Base-by-base conservation (phyloP, 2,797 vertebrate genomes). In the Platalea minor region DNA sequence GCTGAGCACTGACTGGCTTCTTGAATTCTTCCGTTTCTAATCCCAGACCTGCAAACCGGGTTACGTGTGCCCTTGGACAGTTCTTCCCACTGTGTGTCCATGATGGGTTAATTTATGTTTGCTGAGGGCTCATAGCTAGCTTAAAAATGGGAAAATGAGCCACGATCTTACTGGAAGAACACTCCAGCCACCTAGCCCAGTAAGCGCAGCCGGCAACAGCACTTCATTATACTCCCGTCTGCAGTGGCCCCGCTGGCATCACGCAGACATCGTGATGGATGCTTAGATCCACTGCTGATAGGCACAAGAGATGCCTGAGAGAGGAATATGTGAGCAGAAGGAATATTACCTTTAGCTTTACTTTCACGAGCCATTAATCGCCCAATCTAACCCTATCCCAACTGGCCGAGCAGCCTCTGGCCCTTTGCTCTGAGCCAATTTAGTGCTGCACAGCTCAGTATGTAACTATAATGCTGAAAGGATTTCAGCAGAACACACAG, bases 401-500 rank as follows among this genome's bases (percentile, higher is more conserved):
- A 4, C 4, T 12, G 20, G 56, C 83, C 6, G 48, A 70, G 53
- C 41, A 92, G 69, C 73, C 67, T 83, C 82, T 46, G 60, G 41
- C 51, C 80, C 72, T 83, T 57, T 80, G 46, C 80, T 91, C 61
- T 25, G 39, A 45, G 73, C 48, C 59, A 61, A 79, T 56, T 88
- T 57, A 53, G 60, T 31, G 56, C 84, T 80, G 64, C 46, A 31
- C 53, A 60, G 82, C 74, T 76, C 90, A 19, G 39, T 39, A 9
- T 41, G 63, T 23, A 79, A 33, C 48, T 53, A 10, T 31, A 72
- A 74, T 9, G 45, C 65, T 79, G 84, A 89, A 68, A 86, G 70
- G 78, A 85, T 88, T 91, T 68, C 90, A 91, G 91, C 61, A 89
- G 76, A 88, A 45, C 70, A 64, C 64, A 84, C 35, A 48, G 60